Conservation (phyloP, 1,140 invertebrate genomes). For the Drosophila pruinosa region DNA sequence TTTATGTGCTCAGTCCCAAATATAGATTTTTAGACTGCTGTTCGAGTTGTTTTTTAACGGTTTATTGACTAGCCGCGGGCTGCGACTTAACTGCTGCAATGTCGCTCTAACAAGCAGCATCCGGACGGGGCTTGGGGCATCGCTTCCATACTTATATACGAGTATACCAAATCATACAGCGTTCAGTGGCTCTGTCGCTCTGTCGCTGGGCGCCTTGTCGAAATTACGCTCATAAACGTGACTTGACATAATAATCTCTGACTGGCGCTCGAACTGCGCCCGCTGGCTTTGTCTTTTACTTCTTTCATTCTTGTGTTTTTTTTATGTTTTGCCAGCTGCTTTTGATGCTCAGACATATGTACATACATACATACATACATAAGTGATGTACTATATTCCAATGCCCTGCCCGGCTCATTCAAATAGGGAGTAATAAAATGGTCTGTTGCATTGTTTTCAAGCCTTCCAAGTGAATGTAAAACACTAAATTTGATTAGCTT, state of each 20-base stretch:
- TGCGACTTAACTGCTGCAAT: slow-evolving; percentile 73
- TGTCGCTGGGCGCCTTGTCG: slow-evolving; percentile 60
- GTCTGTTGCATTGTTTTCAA: not conserved
- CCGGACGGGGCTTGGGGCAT: slow-evolving; percentile 26
- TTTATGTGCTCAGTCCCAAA: slow-evolving; percentile 20
- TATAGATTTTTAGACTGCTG: slow-evolving; percentile 17
- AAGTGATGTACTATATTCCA: not conserved
- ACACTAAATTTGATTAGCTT: too few species aligned
- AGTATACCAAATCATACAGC: not conserved
- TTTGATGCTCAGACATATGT: slow-evolving; percentile 9
- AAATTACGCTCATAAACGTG: slow-evolving; percentile 82
- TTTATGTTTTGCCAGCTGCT: slow-evolving; percentile 27
- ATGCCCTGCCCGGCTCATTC: not conserved
- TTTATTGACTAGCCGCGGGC: slow-evolving; percentile 77
- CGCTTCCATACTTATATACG: not conserved
- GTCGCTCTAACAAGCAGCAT: slow-evolving; percentile 69
- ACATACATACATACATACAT: not conserved
- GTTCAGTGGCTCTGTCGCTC: slow-evolving; percentile 13
- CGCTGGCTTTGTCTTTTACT: slow-evolving; percentile 66
- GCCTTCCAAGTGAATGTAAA: not conserved
- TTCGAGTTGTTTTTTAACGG: slow-evolving; percentile 70
- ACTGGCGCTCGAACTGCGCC: slow-evolving; percentile 58
- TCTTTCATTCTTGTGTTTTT: slow-evolving; percentile 27
- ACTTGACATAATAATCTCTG: slow-evolving; percentile 82
- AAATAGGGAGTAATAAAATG: not conserved